These are phyloP conservation scores for Lycaena phlaeas DNA, from an alignment of 2,888 invertebrate species.

Conservation along the genomic window DNA sequence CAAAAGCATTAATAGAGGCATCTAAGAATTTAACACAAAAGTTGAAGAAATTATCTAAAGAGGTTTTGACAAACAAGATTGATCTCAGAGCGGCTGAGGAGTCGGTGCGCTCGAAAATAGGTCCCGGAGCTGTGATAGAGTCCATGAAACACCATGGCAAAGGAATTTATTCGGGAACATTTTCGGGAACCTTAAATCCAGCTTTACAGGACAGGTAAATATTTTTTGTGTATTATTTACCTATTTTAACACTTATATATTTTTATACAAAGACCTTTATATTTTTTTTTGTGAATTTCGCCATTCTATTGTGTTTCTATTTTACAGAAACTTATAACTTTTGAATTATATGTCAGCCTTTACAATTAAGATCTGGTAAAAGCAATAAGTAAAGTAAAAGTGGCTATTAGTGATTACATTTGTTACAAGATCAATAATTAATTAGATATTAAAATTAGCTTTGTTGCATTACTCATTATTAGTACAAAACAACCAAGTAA, in stretches of 20 bases:
- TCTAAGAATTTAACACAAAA: conserved; percentile 94
- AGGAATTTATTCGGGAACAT: conserved; percentile 96
- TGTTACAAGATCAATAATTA: too few relatives aligned
- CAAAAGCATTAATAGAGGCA: conserved; percentile 88
- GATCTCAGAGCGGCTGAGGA: conserved; percentile 64
- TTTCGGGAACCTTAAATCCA: conserved; percentile 95
- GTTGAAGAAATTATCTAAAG: conserved; percentile 89
- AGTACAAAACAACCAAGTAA: too few relatives aligned
- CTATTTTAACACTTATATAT: too few relatives aligned
- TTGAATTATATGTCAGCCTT: too few relatives aligned
- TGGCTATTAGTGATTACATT: too few relatives aligned
- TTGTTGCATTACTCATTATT: too few relatives aligned
- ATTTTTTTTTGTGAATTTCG: background rate
- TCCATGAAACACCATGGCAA: conserved; percentile 95
- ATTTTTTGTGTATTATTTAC: conserved; percentile 1
- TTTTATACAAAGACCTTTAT: background rate
- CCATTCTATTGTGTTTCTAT: background rate
- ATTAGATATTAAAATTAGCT: too few relatives aligned
- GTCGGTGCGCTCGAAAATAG: conserved; percentile 55
- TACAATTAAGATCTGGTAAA: too few relatives aligned
- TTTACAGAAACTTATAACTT: too few relatives aligned
- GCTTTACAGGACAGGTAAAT: conserved; percentile 86
- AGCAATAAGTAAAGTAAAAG: too few relatives aligned
- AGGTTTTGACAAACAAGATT: conserved; percentile 83
- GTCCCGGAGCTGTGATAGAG: conserved; percentile 86